Conservation (phyloP, 2,797 vertebrate species). For the Odontamblyopus lacepedii region DNA sequence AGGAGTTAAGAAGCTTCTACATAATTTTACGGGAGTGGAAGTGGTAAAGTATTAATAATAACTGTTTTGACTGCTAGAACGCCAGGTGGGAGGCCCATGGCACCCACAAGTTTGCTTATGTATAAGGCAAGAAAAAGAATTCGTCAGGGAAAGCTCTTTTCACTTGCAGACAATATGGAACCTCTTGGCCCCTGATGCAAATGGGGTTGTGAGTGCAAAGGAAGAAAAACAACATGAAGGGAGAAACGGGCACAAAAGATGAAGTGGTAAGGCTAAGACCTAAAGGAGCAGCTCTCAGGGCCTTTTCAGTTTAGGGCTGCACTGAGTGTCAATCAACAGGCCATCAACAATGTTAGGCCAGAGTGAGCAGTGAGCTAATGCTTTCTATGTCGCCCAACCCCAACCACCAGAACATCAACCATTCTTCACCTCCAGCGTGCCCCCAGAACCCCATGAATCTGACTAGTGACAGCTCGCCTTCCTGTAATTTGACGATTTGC, state of each 20-base stretch:
- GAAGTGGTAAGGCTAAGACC: conserved; percentile 54
- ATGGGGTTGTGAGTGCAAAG: conserved; percentile 78
- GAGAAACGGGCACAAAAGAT: conserved; percentile 63
- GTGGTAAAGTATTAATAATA: neutral
- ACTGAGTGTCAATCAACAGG: conserved; percentile 73
- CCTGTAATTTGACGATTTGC: conserved; percentile 84
- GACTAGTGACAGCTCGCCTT: conserved; percentile 73
- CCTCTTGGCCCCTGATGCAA: conserved; percentile 86
- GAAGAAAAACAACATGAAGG: conserved; percentile 70
- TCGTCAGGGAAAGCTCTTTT: conserved; percentile 72
- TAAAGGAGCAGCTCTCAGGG: conserved; percentile 52
- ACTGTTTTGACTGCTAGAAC: conserved; percentile 44
- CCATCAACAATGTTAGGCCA: conserved; percentile 81
- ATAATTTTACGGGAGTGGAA: neutral
- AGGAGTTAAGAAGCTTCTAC: neutral
- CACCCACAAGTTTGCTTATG: conserved; percentile 51
- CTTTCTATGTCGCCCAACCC: conserved; percentile 56
- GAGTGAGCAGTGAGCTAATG: conserved; percentile 61
- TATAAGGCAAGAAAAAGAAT: conserved; percentile 66
- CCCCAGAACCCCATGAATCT: conserved; percentile 74
- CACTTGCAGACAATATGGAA: conserved; percentile 53
- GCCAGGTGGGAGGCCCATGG: conserved; percentile 56
- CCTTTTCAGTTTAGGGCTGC: conserved; percentile 66
- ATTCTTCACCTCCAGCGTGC: conserved; percentile 60
- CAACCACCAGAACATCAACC: conserved; percentile 43